phyloP scores from a whole-genome alignment of 2,797 vertebrate genomes.

The Tadarida brasiliensis region DNA sequence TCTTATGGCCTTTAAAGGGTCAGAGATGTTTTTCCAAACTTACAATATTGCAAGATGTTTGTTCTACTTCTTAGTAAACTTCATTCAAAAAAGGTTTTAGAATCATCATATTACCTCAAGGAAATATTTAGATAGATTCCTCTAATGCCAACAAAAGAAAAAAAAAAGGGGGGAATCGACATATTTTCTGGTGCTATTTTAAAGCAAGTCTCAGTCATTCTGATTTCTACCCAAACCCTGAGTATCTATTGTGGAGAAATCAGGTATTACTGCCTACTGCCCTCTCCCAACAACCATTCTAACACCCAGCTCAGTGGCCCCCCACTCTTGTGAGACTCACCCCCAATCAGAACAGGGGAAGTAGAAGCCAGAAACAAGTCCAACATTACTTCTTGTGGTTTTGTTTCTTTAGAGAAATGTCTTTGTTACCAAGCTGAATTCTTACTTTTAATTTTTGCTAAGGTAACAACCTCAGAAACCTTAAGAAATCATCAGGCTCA shows the following conservation, averaged over 20 bases:
- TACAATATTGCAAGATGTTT: background rate
- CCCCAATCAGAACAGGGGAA: background rate
- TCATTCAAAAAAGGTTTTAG: slow-evolving; percentile 25
- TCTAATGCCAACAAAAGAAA: background rate
- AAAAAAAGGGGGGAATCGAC: background rate
- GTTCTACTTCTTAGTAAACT: slow-evolving; percentile 50
- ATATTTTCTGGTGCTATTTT: background rate
- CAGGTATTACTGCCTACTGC: background rate
- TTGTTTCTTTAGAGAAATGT: slow-evolving; percentile 20
- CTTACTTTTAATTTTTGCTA: background rate
- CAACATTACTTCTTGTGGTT: background rate
- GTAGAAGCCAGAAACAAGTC: background rate
- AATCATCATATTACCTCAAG: slow-evolving; percentile 42
- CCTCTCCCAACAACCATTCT: background rate
- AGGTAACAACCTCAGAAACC: background rate
- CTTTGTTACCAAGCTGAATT: background rate
- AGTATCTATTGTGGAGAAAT: background rate
- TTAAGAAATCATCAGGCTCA: slow-evolving; percentile 1
- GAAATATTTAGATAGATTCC: slow-evolving; percentile 28
- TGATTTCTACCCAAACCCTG: background rate
- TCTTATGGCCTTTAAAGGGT: background rate
- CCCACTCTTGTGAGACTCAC: background rate
- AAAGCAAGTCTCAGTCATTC: background rate
- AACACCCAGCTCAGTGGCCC: background rate
- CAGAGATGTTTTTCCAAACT: slow-evolving; percentile 7